Evolutionary conservation across 1,140 invertebrate species (phyloP), one percentile per base, ranked within the genome.

Genomic region (Drosophila micromelanica): DNA sequence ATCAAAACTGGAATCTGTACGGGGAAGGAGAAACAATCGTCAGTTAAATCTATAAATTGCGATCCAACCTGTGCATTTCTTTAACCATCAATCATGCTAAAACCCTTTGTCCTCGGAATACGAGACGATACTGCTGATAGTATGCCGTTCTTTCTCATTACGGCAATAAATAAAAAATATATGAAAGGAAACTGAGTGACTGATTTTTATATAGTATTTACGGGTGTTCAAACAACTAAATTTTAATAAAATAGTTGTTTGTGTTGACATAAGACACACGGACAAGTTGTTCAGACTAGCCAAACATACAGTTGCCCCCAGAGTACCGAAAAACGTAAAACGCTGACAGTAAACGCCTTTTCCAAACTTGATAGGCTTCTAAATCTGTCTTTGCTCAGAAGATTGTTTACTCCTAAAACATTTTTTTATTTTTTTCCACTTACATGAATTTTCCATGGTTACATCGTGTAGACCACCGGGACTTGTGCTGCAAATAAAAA

Each of bases 401-500:
- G 37, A 9, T 38, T 5, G 13, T 40, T 40, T 1, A 5, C 5
- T 5, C n/a, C 27, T 13, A 5, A 5, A 6, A 40, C 11, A 5
- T 5, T 37, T 7, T 45, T 51, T 51, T 27, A 32, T 2, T 9
- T 2, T 30, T 13, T 20, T 7, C 15, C 65, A 84, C 86, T 92
- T 71, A 92, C 87, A 85, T 78, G 80, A 78, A 65, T 89, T 91
- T 76, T 94, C 93, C 78, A 94, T 81, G 43, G 93, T 94, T 30
- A 93, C 91, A 91, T 94, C 93, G 80, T 93, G 92, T 60, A 94
- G 73, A 60, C 92, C 92, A 67, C 93, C 93, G 13, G 93, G 93
- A 79, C 93, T 93, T 30, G 93, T 93, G 72, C 93, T 94, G 91
- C 35, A 93, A 93, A 43, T 23, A 49, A 65, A 54, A 82, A 87